A percentile compares a stretch with the other conserved stretches of the same genome.
Evolutionary conservation across 2,113 vertebrate genomes (phyloP).

Genomic region (Chloropsis cyanopogon): DNA sequence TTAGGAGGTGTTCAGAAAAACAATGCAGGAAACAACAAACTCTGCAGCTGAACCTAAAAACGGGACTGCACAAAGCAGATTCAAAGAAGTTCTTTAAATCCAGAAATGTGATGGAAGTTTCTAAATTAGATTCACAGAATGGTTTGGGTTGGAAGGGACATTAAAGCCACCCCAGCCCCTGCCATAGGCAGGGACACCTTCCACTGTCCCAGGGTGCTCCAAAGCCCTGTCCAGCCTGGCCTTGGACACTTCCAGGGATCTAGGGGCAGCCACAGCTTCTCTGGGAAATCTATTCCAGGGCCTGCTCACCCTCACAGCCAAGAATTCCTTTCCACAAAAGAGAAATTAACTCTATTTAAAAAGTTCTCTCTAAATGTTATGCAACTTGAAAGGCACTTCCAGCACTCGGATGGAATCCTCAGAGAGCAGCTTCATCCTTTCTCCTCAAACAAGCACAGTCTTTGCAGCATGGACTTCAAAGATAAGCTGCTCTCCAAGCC

Average conservation of each 20-base stretch:
- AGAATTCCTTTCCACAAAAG: not conserved
- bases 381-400: not conserved
- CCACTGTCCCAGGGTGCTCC: not conserved
- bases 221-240: not conserved
- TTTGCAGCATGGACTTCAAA: not conserved
- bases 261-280: not conserved
- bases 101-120: not conserved
- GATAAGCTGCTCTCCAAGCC: not conserved
- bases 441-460: not conserved
- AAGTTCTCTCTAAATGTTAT: not conserved
- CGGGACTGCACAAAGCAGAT: not conserved
- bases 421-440: not conserved
- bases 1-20: not conserved
- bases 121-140: not conserved
- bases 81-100: not conserved
- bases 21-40: not conserved
- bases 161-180: not conserved
- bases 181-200: not conserved
- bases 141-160: not conserved
- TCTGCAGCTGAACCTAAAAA: not conserved
- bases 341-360: not conserved
- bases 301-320: fast-evolving
- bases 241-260: not conserved
- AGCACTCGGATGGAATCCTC: not conserved
- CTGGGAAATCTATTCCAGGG: not conserved